phyloP scores from a whole-genome alignment of 2,797 vertebrate species.

The Acipenser ruthenus region DNA sequence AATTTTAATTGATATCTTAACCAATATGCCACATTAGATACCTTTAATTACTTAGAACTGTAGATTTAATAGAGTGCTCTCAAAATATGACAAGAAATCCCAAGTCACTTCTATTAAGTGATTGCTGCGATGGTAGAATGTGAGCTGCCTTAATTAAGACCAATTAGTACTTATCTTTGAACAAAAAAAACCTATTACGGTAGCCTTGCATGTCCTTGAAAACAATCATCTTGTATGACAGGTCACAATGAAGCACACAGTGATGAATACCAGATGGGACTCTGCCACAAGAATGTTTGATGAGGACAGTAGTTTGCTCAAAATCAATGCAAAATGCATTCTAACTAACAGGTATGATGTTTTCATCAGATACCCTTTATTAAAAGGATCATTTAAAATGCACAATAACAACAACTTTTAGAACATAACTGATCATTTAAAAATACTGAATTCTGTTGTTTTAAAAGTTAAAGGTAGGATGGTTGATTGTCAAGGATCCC shows the following conservation, averaged over 20 bases:
- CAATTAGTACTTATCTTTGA: background rate
- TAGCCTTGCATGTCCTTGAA: background rate
- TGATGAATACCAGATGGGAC: background rate
- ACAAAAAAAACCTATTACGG: background rate
- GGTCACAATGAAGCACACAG: background rate
- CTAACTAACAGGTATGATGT: too few relatives aligned
- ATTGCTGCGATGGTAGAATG: background rate
- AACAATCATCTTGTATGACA: background rate
- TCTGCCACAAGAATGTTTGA: background rate
- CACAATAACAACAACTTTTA: too few relatives aligned
- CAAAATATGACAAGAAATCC: background rate
- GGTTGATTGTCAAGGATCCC: too few relatives aligned
- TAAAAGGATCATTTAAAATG: too few relatives aligned
- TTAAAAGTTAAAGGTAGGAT: too few relatives aligned
- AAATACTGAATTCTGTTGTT: too few relatives aligned
- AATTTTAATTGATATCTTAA: background rate
- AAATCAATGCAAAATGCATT: too few relatives aligned
- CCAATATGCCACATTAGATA: background rate
- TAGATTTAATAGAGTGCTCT: background rate
- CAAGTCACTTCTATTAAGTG: background rate
- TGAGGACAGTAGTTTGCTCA: background rate
- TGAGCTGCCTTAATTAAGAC: conserved; percentile 1
- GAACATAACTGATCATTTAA: too few relatives aligned
- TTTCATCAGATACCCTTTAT: too few relatives aligned
- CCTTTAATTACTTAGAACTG: background rate